Percentiles rank a stretch among this genome's conserved stretches.
Conservation (phyloP, 2,888 invertebrate genomes). For the Limnephilus auricula region DNA sequence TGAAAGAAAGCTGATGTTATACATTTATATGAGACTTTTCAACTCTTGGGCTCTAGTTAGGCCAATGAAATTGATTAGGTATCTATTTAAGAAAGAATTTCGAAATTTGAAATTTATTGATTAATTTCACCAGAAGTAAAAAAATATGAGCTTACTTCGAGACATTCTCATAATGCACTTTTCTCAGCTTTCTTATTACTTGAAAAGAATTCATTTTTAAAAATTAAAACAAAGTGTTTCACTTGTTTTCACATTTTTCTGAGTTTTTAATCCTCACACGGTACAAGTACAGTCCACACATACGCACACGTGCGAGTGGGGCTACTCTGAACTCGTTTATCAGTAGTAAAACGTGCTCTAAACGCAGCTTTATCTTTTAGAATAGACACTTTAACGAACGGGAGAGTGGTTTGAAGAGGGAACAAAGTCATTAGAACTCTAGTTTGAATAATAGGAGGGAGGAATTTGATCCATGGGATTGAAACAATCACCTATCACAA, state of each 20-base stretch:
- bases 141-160: no score
- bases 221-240: no score
- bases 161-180: no score
- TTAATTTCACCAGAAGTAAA: no score
- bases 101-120: no score
- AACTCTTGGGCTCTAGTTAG: no score
- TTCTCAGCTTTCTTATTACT: no score
- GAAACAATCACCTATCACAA: not conserved
- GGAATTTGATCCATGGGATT: not conserved
- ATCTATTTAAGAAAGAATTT: no score
- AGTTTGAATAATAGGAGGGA: conserved; percentile 42
- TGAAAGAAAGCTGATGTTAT: no score
- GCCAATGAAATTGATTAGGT: no score
- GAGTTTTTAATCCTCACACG: not conserved
- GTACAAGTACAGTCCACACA: not conserved
- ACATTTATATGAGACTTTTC: no score
- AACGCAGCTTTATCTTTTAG: conserved; percentile 42
- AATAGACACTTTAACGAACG: conserved; percentile 43
- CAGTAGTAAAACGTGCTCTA: conserved; percentile 45
- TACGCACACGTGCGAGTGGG: not conserved
- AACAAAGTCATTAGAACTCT: conserved; percentile 30
- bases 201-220: no score
- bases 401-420: conserved; percentile 24
- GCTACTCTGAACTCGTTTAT: conserved; percentile 37
- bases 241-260: not conserved